phyloP scores from a whole-genome alignment of 2,113 vertebrate genomes.

The Burhinus oedicnemus region DNA sequence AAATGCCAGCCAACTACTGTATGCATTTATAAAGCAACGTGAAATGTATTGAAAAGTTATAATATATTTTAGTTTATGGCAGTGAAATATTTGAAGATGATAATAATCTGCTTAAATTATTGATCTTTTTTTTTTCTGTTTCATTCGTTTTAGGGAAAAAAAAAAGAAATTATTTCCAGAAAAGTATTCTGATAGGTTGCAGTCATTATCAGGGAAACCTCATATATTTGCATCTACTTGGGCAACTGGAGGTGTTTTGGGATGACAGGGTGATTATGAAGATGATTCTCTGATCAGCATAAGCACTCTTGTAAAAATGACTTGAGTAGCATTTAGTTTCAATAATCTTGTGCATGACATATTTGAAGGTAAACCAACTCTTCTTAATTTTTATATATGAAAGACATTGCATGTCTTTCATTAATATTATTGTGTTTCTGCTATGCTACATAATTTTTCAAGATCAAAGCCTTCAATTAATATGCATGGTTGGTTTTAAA shows the following conservation, averaged over 20 bases:
- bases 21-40: not conserved
- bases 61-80: not conserved
- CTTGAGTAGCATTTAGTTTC: conserved; percentile 20
- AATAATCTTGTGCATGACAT: conserved; percentile 45
- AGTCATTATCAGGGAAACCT: conserved; percentile 46
- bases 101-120: not conserved
- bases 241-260: conserved; percentile 63
- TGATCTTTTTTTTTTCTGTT: not conserved
- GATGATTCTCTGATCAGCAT: conserved; percentile 30
- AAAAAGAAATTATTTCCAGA: conserved; percentile 28
- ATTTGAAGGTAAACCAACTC: conserved; percentile 55
- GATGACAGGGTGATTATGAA: conserved; percentile 54
- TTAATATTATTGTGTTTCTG: not conserved
- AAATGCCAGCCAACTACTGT: not conserved
- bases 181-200: conserved; percentile 54
- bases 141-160: not conserved
- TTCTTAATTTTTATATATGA: conserved; percentile 9
- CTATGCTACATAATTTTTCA: not conserved
- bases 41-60: not conserved
- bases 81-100: not conserved
- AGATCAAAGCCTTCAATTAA: not conserved
- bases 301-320: conserved; percentile 9
- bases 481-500: not conserved
- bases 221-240: conserved; percentile 67
- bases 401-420: not conserved